Conservation (phyloP, 1,140 invertebrate species). For the Ceratina australensis region DNA sequence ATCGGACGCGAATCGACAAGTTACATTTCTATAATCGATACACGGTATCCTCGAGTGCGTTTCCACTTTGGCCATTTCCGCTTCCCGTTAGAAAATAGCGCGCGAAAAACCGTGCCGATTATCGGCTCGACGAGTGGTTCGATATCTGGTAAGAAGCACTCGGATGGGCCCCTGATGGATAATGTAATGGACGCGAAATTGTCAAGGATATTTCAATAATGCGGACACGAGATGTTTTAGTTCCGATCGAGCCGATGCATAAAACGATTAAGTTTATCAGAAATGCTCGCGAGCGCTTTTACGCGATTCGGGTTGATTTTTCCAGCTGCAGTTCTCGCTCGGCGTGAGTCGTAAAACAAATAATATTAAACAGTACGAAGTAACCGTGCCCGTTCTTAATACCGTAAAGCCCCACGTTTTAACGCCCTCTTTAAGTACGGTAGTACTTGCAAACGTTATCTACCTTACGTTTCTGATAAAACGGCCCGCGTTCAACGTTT, state of each 20-base stretch:
- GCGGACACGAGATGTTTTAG: not conserved
- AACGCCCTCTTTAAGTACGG: no score
- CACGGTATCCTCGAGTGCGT: not conserved
- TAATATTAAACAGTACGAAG: no score
- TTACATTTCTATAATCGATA: constrained; percentile 56
- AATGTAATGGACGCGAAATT: not conserved
- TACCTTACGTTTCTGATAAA: not conserved
- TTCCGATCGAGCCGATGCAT: no score
- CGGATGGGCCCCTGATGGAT: not conserved
- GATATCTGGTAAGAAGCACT: not conserved
- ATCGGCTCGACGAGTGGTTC: not conserved
- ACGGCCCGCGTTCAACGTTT: not conserved
- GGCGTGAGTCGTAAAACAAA: no score
- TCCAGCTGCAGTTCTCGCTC: no score
- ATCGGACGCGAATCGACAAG: constrained; percentile 22
- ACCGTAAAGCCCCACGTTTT: no score
- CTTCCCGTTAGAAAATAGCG: not conserved
- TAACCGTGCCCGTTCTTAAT: no score
- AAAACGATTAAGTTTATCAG: not conserved
- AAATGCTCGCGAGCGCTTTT: no score
- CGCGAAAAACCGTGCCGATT: not conserved
- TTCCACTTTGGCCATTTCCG: not conserved
- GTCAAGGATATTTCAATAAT: not conserved
- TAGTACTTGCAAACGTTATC: no score
- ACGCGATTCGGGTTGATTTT: no score